Percentiles rank a stretch among this genome's conserved stretches.
These are phyloP conservation scores for Huso huso DNA, from an alignment of 2,797 vertebrate species.

Conservation along the genomic window DNA sequence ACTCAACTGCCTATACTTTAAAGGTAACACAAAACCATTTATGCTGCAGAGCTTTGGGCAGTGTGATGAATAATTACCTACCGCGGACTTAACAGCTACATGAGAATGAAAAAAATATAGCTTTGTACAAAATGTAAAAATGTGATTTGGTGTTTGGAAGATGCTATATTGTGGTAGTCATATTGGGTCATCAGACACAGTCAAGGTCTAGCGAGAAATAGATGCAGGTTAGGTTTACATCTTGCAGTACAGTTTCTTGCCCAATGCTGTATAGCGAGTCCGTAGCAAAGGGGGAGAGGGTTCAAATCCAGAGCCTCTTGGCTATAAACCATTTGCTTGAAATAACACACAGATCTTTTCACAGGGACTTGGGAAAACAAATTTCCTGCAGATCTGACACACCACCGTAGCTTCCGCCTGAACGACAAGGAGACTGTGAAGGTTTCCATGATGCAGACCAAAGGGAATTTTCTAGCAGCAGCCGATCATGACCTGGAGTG, in stretches of 20 bases:
- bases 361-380: slow-evolving; percentile 93
- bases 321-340: background rate
- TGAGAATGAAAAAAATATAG: slow-evolving; percentile 11
- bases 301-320: background rate
- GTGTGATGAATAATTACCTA: too few species aligned
- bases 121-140: background rate
- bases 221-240: too few species aligned
- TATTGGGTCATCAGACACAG: background rate
- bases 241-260: too few species aligned
- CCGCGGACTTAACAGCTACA: background rate
- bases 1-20: slow-evolving; percentile 94
- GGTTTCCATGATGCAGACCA: slow-evolving; percentile 91
- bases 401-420: slow-evolving; percentile 75
- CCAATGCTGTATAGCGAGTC: too few species aligned
- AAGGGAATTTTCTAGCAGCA: slow-evolving; percentile 83
- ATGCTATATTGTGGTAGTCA: background rate
- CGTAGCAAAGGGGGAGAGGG: background rate
- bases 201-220: background rate
- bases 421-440: slow-evolving; percentile 79
- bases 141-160: background rate
- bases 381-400: slow-evolving; percentile 82
- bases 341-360: too few species aligned
- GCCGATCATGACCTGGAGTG: slow-evolving; percentile 86
- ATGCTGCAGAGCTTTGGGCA: too few species aligned
- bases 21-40: slow-evolving; percentile 66